Conservation (phyloP, 1,140 invertebrate species). For the Holcopasites calliopsidis region DNA sequence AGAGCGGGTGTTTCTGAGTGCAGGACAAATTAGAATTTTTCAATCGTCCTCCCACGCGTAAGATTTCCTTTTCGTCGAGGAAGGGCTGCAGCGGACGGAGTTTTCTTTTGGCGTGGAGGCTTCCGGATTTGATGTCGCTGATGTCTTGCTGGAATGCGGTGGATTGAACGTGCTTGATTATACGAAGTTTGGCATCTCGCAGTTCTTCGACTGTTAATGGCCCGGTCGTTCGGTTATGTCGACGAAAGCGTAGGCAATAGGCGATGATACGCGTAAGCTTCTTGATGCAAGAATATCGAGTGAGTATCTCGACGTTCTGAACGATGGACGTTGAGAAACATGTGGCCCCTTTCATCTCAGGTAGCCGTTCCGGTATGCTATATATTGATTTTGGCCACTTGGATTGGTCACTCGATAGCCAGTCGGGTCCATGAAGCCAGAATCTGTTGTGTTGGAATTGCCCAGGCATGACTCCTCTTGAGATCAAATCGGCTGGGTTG, state of each 20-base stretch:
- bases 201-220: background rate
- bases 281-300: background rate
- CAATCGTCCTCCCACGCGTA: no score
- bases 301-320: background rate
- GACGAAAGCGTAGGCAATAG: background rate
- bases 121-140: no score
- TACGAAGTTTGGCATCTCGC: background rate
- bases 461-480: background rate
- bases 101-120: no score
- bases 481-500: background rate
- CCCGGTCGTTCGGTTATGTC: background rate
- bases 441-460: background rate
- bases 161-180: no score
- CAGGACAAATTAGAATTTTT: no score
- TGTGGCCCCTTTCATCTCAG: background rate
- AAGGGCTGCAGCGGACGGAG: no score
- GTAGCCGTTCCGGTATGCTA: background rate
- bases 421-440: background rate
- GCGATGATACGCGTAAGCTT: background rate
- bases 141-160: no score
- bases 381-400: background rate
- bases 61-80: no score
- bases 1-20: no score
- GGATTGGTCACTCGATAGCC: background rate
- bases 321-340: background rate